phyloP scores from a whole-genome alignment of 2,888 invertebrate genomes.

The Alsophila aescularia region DNA sequence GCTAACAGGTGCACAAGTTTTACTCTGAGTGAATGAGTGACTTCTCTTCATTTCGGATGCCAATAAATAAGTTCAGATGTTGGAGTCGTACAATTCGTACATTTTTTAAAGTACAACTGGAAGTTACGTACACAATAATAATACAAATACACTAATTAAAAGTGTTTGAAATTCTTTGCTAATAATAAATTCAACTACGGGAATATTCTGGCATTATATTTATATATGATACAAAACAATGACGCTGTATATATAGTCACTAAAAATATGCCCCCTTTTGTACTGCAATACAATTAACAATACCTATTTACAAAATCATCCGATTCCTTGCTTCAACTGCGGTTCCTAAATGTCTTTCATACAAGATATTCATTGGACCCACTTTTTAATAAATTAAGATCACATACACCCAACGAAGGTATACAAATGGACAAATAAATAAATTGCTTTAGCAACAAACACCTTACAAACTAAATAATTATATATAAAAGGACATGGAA shows the following conservation, averaged over 20 bases:
- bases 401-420: background rate
- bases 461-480: too few relatives aligned
- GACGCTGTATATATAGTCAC: background rate
- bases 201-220: constrained; percentile 6
- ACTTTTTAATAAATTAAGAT: constrained; percentile 1
- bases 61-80: background rate
- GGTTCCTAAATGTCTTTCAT: too few relatives aligned
- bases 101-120: background rate
- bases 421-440: constrained; percentile 18
- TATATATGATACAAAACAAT: background rate
- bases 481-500: too few relatives aligned
- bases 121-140: constrained; percentile 3
- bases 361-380: background rate
- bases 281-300: too few relatives aligned
- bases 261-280: too few relatives aligned
- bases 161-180: constrained; percentile 1
- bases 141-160: constrained; percentile 16
- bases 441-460: constrained; percentile 5
- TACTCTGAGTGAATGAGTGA: constrained; percentile 9
- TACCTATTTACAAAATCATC: too few relatives aligned
- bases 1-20: background rate
- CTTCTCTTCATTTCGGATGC: background rate
- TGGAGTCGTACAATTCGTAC: background rate
- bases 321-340: too few relatives aligned
- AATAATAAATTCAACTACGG: constrained; percentile 4